phyloP scores from a whole-genome alignment of 1,140 invertebrate genomes.

The Homarus americanus region DNA sequence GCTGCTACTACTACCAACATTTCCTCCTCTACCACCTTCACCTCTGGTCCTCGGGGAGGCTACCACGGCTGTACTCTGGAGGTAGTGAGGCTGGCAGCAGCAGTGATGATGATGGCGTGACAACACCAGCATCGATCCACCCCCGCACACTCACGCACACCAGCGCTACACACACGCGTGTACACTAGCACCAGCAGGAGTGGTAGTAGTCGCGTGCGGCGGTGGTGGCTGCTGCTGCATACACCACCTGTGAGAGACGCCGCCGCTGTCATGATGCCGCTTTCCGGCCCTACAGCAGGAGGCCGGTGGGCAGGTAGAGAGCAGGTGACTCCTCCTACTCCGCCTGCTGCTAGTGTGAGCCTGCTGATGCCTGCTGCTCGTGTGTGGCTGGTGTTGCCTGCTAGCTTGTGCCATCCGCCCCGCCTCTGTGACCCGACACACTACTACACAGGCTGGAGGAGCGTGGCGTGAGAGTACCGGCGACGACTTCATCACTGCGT shows the following conservation, averaged over 20 bases:
- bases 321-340: not conserved
- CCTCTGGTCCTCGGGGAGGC: constrained; percentile 8
- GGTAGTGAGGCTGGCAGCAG: constrained; percentile 50
- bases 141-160: constrained; percentile 35
- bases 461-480: not conserved
- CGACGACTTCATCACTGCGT: not conserved
- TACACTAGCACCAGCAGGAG: constrained; percentile 23
- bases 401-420: constrained; percentile 14
- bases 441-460: not conserved
- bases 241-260: not conserved
- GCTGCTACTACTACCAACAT: not conserved
- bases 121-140: constrained; percentile 58
- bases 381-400: constrained; percentile 9
- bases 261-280: not conserved
- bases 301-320: constrained; percentile 20
- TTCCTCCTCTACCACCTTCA: not conserved
- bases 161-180: constrained; percentile 22
- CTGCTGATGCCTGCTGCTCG: constrained; percentile 8
- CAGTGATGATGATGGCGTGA: constrained; percentile 32
- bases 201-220: constrained; percentile 30
- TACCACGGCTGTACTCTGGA: constrained; percentile 15
- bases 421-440: not conserved
- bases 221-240: constrained; percentile 13
- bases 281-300: not conserved
- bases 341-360: not conserved